Evolutionary conservation across 2,113 vertebrate species (phyloP).

Genomic region (Hypomesus transpacificus): DNA sequence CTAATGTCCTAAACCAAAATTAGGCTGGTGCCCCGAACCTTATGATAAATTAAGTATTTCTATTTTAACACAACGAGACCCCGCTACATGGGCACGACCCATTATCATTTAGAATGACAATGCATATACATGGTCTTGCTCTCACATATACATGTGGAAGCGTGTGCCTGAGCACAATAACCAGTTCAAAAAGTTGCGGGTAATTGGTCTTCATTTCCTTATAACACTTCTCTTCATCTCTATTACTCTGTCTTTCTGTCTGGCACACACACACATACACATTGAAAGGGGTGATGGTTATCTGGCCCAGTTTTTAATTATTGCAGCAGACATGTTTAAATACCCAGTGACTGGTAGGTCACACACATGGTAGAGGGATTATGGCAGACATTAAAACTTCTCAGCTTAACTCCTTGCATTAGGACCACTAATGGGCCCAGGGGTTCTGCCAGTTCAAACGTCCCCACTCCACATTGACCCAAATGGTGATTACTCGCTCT

Average conservation of each 20-base stretch:
- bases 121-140: too few relatives aligned
- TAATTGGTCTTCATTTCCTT: too few relatives aligned
- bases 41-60: too few relatives aligned
- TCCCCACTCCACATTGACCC: not conserved
- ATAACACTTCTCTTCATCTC: too few relatives aligned
- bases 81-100: too few relatives aligned
- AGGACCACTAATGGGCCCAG: not conserved
- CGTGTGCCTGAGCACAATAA: too few relatives aligned
- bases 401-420: slow-evolving; percentile 30
- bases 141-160: too few relatives aligned
- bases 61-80: too few relatives aligned
- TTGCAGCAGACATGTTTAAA: slow-evolving; percentile 48
- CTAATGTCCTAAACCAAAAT: too few relatives aligned
- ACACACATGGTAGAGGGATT: slow-evolving; percentile 35
- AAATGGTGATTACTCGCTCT: slow-evolving; percentile 15
- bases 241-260: not conserved
- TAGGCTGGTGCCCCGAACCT: too few relatives aligned
- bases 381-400: slow-evolving; percentile 40
- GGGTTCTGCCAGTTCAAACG: slow-evolving; percentile 33
- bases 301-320: slow-evolving; percentile 40
- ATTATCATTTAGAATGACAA: too few relatives aligned
- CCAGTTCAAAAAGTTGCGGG: too few relatives aligned
- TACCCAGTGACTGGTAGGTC: slow-evolving; percentile 21
- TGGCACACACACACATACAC: not conserved
- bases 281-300: slow-evolving; percentile 14